Conservation (phyloP, 2,888 invertebrate genomes). For the Acrobasis consociella region DNA sequence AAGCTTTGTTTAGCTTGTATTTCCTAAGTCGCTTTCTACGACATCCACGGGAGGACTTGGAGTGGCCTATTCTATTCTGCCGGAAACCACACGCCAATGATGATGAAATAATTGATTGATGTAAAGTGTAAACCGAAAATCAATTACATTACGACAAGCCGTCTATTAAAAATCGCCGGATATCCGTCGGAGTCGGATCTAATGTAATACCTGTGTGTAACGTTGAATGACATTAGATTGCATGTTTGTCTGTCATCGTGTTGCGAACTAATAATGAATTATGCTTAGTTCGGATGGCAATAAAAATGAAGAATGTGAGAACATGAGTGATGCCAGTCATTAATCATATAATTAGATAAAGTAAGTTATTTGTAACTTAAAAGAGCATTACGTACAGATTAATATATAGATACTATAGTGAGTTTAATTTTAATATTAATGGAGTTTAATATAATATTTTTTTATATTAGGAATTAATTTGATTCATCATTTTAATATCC, state of each 20-base stretch:
- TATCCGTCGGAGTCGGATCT: constrained; percentile 2
- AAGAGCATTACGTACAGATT: no score
- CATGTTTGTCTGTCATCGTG: neutral
- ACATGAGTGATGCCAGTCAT: neutral
- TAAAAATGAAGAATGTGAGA: constrained; percentile 1
- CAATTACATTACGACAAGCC: constrained; percentile 1
- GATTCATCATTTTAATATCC: no score
- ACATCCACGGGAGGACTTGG: no score
- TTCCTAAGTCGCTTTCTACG: no score
- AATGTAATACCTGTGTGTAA: neutral
- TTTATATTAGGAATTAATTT: no score
- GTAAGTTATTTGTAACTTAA: neutral
- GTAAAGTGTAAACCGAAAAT: neutral
- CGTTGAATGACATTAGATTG: neutral
- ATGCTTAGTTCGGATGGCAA: neutral
- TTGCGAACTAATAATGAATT: neutral
- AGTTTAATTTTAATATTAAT: no score
- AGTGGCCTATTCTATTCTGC: no score
- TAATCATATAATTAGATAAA: neutral
- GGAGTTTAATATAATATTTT: no score
- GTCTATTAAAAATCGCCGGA: neutral
- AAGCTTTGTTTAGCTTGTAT: no score
- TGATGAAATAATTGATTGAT: neutral
- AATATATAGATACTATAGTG: no score
- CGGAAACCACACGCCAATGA: no score